These are phyloP conservation scores for Pherbina coryleti DNA, from an alignment of 2,888 invertebrate species.

Conservation along the genomic window DNA sequence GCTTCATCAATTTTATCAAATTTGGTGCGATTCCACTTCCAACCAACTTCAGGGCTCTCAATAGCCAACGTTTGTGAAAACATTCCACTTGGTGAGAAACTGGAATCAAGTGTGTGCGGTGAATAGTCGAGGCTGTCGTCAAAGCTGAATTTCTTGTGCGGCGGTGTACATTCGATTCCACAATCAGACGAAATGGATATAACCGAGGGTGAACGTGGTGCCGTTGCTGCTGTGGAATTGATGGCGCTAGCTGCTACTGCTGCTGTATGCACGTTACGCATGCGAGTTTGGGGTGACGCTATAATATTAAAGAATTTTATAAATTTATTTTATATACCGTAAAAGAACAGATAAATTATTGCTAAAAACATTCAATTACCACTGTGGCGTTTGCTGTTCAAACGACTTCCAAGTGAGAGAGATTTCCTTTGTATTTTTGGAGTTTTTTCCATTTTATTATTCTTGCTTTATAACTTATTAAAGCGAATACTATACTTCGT, in stretches of 20 bases:
- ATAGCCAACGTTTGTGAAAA: slow-evolving; percentile 62
- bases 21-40: slow-evolving; percentile 59
- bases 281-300: slow-evolving; percentile 59
- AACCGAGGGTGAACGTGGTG: slow-evolving; percentile 28
- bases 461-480: neutral
- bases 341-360: neutral
- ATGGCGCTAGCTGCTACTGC: neutral
- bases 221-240: neutral
- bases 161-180: slow-evolving; percentile 60
- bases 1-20: slow-evolving; percentile 29
- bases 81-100: slow-evolving; percentile 59
- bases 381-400: slow-evolving; percentile 57
- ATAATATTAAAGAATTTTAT: neutral
- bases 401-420: slow-evolving; percentile 57
- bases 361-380: slow-evolving; percentile 46
- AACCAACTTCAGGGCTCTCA: slow-evolving; percentile 65
- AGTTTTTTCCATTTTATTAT: slow-evolving; percentile 56
- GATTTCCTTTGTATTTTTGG: slow-evolving; percentile 56
- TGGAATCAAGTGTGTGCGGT: slow-evolving; percentile 54
- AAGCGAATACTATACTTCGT: neutral
- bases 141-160: slow-evolving; percentile 55
- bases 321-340: neutral
- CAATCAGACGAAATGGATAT: slow-evolving; percentile 45
- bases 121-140: slow-evolving; percentile 62
- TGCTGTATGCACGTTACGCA: slow-evolving; percentile 47